Conservation (phyloP, 2,113 vertebrate species). For the Syngnathus floridae region DNA sequence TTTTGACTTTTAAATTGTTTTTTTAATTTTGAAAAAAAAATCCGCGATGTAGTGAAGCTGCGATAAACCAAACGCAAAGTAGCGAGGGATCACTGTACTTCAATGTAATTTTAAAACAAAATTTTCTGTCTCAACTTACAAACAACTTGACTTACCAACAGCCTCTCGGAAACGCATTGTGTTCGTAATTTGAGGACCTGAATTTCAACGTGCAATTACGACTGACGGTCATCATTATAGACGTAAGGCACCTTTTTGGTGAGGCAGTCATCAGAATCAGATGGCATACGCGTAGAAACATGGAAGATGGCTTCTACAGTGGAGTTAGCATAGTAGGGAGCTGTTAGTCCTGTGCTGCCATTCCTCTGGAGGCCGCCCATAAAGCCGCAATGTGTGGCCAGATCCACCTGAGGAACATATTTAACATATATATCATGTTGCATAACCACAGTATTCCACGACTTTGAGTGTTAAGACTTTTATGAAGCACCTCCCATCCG, state of each 20-base stretch:
- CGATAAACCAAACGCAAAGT: too few relatives aligned
- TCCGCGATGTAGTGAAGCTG: too few relatives aligned
- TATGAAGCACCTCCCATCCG: constrained; percentile 90
- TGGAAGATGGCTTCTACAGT: constrained; percentile 96
- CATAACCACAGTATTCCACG: not conserved
- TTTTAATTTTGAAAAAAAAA: too few relatives aligned
- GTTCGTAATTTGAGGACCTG: too few relatives aligned
- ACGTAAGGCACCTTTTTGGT: constrained; percentile 86
- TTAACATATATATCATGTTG: not conserved
- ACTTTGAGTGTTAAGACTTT: not conserved
- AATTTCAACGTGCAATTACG: not conserved
- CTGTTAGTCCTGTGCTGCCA: constrained; percentile 89
- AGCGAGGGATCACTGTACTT: too few relatives aligned
- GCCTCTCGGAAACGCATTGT: too few relatives aligned
- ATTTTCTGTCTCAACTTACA: too few relatives aligned
- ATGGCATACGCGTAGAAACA: constrained; percentile 96
- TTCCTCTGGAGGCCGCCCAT: constrained; percentile 97
- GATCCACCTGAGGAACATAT: constrained; percentile 76
- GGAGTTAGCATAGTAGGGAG: constrained; percentile 95
- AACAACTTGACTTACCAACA: too few relatives aligned
- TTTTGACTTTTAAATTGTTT: too few relatives aligned
- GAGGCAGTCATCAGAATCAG: constrained; percentile 86
- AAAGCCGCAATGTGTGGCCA: constrained; percentile 91
- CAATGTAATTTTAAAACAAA: too few relatives aligned
- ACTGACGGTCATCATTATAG: not conserved